Base-by-base conservation (phyloP, 2,888 invertebrate genomes). In the Mythimna ferrago region DNA sequence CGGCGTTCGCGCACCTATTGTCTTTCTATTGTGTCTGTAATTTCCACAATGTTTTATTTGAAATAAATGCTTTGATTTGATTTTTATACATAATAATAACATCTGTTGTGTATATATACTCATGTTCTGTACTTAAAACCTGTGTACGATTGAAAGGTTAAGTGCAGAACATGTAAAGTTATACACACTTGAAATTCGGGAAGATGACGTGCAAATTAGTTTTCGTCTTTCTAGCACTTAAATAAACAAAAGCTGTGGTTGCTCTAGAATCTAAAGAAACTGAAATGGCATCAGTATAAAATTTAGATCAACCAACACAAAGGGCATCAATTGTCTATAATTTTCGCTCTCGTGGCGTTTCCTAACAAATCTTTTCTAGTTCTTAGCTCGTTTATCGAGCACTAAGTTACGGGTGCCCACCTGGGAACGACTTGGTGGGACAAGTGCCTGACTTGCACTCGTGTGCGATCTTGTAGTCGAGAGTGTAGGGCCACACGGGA, bases 381-480 rank as follows among this genome's bases (percentile, higher is more conserved):
- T 71, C 68, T 78, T 65, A 65, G 64, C 54, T 71, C 69, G 69
- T 77, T 81, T 81, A 81, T 81, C 74, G 58, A 61, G 77, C 51
- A 38, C 51, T 81, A 74, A 81, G 82, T 82, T 78, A 82, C 71
- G 60, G 60, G 19, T 26, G 83, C 91, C 89, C 93, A 97, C 98
- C 99, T 92, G 98, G 98, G 96, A 99, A 99, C 3, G 98, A 98
- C 93, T 98, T 98, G 1, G 98, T 98, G 0, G 99, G 99, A 82
- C 99, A 99, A n/a, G 98, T 98, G 73, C 98, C 98, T 61, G 98
- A 98, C 94, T 99, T 98, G 94, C 99, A 99, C 93, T 99, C 99
- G 91, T 99, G 99, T 2, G 99, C 98, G 88, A 99, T 98, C 96
- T 98, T 98, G 94, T 98, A 99, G 93, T 99, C 99, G 60, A 99